Conservation (phyloP, 92 coral and sea anemone genomes). For the Parazoanthus darwini region DNA sequence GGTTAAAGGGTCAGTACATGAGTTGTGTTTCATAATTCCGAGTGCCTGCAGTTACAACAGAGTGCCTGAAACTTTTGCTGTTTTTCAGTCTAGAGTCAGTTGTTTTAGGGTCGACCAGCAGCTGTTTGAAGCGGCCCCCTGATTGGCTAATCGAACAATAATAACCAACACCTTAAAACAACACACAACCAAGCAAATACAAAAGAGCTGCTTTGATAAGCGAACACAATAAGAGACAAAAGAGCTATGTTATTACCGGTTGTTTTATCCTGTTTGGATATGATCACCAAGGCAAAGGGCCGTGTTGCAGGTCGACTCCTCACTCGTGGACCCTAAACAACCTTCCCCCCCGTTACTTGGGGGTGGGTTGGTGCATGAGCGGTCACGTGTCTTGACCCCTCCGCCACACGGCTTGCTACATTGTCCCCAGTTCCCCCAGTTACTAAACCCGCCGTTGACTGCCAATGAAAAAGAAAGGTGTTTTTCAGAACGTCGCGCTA, state of each 20-base stretch:
- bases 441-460: not conserved
- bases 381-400: not conserved
- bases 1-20: too few relatives aligned
- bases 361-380: conserved; percentile 5
- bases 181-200: too few relatives aligned
- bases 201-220: too few relatives aligned
- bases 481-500: too few relatives aligned
- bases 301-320: not conserved
- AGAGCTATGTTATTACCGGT: too few relatives aligned
- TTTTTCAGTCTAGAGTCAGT: not conserved
- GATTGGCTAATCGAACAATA: too few relatives aligned
- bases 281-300: not conserved
- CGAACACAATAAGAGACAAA: too few relatives aligned
- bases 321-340: not conserved
- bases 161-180: too few relatives aligned
- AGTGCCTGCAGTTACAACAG: not conserved
- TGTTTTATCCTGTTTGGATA: not conserved
- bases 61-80: not conserved
- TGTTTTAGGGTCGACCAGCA: too few relatives aligned
- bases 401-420: not conserved
- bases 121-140: too few relatives aligned
- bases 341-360: not conserved
- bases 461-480: not conserved
- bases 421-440: not conserved
- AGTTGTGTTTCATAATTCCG: too few relatives aligned